These are phyloP conservation scores for Hiodon alosoides DNA, from an alignment of 2,113 vertebrate genomes.

Conservation along the genomic window DNA sequence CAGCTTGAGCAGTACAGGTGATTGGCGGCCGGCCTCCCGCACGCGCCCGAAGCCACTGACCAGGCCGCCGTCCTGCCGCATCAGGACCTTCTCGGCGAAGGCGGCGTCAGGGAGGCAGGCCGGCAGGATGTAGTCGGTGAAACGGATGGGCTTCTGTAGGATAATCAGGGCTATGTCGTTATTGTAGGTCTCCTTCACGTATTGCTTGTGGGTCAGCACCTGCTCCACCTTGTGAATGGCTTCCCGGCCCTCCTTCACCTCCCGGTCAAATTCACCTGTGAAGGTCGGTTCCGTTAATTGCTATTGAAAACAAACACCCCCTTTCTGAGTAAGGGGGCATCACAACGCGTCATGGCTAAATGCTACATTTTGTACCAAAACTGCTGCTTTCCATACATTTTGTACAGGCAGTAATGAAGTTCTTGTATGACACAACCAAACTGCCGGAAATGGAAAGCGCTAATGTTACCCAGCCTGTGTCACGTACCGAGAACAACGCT, in stretches of 20 bases:
- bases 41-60: constrained; percentile 85
- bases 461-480: neutral
- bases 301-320: too few species aligned
- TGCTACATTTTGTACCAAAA: too few species aligned
- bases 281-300: neutral
- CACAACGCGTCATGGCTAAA: too few species aligned
- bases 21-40: constrained; percentile 56
- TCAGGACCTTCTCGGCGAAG: constrained; percentile 81
- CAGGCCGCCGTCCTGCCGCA: constrained; percentile 60
- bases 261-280: constrained; percentile 74
- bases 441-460: too few species aligned
- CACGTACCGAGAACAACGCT: constrained; percentile 74
- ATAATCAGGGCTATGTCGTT: constrained; percentile 86
- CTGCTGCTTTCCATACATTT: too few species aligned
- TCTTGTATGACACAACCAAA: too few species aligned
- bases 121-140: constrained; percentile 67
- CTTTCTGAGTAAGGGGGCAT: too few species aligned
- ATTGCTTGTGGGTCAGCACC: constrained; percentile 63
- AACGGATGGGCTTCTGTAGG: constrained; percentile 66
- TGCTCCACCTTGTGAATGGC: constrained; percentile 50
- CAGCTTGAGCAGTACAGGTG: constrained; percentile 69
- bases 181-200: constrained; percentile 58
- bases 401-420: too few species aligned
- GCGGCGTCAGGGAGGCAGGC: constrained; percentile 77
- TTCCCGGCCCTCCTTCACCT: constrained; percentile 55